phyloP scores from a whole-genome alignment of 2,113 vertebrate genomes.

The Cygnus buccinator region DNA sequence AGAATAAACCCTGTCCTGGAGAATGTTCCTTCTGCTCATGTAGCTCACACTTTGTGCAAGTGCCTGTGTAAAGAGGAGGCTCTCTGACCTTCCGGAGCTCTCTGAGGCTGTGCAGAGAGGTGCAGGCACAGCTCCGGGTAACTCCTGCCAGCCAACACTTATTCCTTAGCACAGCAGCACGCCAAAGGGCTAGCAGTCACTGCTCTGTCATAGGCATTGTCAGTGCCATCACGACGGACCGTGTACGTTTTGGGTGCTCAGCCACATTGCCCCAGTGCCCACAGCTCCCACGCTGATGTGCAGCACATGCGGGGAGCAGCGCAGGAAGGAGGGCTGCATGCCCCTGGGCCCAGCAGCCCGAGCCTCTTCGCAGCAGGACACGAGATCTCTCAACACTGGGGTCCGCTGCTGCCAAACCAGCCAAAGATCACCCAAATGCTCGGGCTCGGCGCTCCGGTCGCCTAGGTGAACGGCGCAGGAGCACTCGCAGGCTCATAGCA shows the following conservation, averaged over 20 bases:
- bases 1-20: not conserved
- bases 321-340: not conserved
- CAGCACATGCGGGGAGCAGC: not conserved
- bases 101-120: not conserved
- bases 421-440: not conserved
- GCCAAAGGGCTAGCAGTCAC: not conserved
- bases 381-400: accelerated
- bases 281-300: not conserved
- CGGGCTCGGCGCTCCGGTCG: accelerated
- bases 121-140: not conserved
- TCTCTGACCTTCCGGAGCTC: not conserved
- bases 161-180: not conserved
- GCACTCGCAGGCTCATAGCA: accelerated
- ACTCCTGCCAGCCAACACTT: not conserved
- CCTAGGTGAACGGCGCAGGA: not conserved
- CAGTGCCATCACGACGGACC: not conserved
- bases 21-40: not conserved
- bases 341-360: not conserved
- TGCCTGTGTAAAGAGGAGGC: not conserved
- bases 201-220: not conserved
- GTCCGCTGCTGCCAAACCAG: not conserved
- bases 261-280: not conserved
- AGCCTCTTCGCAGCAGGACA: accelerated
- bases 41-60: not conserved
- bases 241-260: not conserved